A percentile compares a stretch with the other conserved stretches of the same genome.
These are phyloP conservation scores for Calycopis cecrops DNA, from an alignment of 1,140 invertebrate species.

Conservation along the genomic window DNA sequence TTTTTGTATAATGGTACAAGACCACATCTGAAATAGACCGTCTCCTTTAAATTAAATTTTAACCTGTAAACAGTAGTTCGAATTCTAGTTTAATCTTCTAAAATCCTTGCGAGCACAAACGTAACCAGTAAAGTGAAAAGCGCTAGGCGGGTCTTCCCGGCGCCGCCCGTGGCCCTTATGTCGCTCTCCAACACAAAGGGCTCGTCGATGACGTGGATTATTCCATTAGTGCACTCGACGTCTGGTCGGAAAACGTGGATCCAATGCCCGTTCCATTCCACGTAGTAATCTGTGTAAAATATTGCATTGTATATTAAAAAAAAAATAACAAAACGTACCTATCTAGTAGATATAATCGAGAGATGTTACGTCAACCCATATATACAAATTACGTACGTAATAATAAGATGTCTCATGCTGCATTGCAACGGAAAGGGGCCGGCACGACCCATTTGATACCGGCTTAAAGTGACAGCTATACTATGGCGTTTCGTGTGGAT, in stretches of 20 bases:
- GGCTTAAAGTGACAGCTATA: too few relatives aligned
- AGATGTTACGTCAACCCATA: too few relatives aligned
- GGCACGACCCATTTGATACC: too few relatives aligned
- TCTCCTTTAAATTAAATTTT: neutral
- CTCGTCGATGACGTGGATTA: conserved; percentile 93
- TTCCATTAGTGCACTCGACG: conserved; percentile 93
- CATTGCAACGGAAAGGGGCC: too few relatives aligned
- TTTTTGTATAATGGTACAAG: too few relatives aligned
- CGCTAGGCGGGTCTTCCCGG: conserved; percentile 35
- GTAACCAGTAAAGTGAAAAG: conserved; percentile 42
- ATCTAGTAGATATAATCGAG: too few relatives aligned
- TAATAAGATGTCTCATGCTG: too few relatives aligned
- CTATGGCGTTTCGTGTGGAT: too few relatives aligned
- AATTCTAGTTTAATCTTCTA: conserved; percentile 41
- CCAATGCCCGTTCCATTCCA: conserved; percentile 88
- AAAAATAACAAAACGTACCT: neutral
- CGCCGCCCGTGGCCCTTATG: conserved; percentile 81
- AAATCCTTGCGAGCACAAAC: conserved; percentile 44
- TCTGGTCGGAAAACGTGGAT: conserved; percentile 91
- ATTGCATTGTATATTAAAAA: conserved; percentile 12
- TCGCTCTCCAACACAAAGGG: conserved; percentile 89
- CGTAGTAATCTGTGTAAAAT: conserved; percentile 80
- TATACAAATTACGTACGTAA: too few relatives aligned
- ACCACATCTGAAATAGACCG: too few relatives aligned
- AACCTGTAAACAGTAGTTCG: neutral